These are phyloP conservation scores for Pseudomyrmex cubaensis DNA, from an alignment of 1,140 invertebrate species.

Conservation along the genomic window DNA sequence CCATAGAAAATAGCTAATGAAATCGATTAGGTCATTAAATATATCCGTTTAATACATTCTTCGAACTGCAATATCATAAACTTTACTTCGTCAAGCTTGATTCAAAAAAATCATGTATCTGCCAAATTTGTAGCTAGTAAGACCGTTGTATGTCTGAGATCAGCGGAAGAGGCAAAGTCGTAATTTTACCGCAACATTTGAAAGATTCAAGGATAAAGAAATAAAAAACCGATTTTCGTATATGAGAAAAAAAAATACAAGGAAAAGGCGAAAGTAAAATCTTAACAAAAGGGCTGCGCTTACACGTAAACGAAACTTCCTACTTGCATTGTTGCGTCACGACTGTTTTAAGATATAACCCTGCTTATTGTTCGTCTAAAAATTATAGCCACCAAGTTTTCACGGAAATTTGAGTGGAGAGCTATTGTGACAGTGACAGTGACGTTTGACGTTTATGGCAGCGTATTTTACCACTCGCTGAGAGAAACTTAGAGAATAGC, in stretches of 20 bases:
- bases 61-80: no score
- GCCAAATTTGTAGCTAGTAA: no score
- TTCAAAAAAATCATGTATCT: no score
- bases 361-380: neutral
- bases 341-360: slow-evolving; percentile 58
- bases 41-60: no score
- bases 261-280: slow-evolving; percentile 49
- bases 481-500: neutral
- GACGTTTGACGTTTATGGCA: slow-evolving; percentile 73
- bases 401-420: slow-evolving; percentile 77
- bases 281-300: slow-evolving; percentile 71
- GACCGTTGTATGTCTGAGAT: no score
- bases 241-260: neutral
- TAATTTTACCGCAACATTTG: no score
- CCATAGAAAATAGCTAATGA: no score
- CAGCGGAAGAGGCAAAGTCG: no score
- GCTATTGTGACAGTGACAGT: slow-evolving; percentile 74
- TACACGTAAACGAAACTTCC: slow-evolving; percentile 67
- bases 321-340: slow-evolving; percentile 68
- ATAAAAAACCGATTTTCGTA: slow-evolving; percentile 73
- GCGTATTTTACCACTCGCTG: slow-evolving; percentile 7
- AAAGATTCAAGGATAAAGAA: slow-evolving; percentile 66
- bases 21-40: no score
- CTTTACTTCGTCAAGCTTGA: no score
- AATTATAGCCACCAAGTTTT: slow-evolving; percentile 69